Conservation (phyloP, 1,140 invertebrate genomes). For the Cyclina sinensis region DNA sequence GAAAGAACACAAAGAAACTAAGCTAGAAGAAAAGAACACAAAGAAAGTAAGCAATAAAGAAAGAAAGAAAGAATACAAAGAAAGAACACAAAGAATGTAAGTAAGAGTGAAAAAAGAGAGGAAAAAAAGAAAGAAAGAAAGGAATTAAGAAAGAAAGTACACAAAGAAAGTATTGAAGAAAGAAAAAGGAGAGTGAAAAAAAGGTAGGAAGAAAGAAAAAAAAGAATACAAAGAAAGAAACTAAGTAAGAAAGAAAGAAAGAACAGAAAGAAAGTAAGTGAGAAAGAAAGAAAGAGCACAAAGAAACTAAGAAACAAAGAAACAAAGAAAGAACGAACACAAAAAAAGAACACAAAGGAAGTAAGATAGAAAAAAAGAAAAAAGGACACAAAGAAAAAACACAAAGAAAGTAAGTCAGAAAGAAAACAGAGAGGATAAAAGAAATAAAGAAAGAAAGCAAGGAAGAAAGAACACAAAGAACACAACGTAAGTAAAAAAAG, state of each 20-base stretch:
- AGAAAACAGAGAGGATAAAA: too few species aligned
- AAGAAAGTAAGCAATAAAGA: too few species aligned
- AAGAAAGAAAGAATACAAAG: too few species aligned
- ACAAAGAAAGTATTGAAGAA: too few species aligned
- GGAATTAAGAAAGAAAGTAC: background rate
- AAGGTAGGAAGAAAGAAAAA: background rate
- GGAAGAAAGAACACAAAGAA: background rate
- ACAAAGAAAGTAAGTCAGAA: too few species aligned
- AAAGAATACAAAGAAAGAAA: too few species aligned
- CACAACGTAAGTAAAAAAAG: background rate
- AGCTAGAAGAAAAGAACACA: too few species aligned
- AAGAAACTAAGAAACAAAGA: background rate
- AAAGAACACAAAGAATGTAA: too few species aligned
- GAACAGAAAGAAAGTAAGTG: background rate
- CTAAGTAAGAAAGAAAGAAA: background rate
- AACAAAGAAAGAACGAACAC: background rate
- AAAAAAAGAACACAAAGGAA: background rate
- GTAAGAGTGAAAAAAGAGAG: background rate
- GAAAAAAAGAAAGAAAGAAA: background rate
- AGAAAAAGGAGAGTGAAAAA: too few species aligned
- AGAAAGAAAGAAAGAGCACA: background rate
- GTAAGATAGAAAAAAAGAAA: background rate
- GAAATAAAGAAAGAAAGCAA: background rate
- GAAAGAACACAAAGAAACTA: too few species aligned
- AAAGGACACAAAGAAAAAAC: too few species aligned